phyloP scores from a whole-genome alignment of 2,113 vertebrate genomes.

The Laticauda laticaudata region DNA sequence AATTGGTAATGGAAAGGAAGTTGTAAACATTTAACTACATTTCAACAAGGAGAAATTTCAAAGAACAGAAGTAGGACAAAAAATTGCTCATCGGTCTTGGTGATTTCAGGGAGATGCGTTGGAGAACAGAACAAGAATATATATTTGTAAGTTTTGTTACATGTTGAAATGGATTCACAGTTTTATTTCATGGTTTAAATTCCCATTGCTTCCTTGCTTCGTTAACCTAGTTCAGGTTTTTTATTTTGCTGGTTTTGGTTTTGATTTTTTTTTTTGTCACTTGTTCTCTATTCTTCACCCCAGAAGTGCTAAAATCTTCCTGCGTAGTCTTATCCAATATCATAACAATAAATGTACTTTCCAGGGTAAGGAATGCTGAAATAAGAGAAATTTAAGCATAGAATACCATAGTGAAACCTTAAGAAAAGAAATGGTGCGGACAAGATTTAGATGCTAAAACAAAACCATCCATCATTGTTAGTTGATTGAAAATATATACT shows the following conservation, averaged over 20 bases:
- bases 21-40: background rate
- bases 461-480: background rate
- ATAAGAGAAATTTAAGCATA: background rate
- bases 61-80: background rate
- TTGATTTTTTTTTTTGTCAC: background rate
- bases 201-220: background rate
- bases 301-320: background rate
- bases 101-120: background rate
- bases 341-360: background rate
- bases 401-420: background rate
- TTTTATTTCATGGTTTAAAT: conserved; percentile 1
- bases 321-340: background rate
- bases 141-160: background rate
- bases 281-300: background rate
- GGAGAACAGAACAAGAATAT: background rate
- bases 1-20: background rate
- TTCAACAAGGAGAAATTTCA: conserved; percentile 6
- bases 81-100: background rate
- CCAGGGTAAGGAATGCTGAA: background rate
- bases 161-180: conserved; percentile 6
- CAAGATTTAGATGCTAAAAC: background rate
- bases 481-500: background rate
- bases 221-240: background rate
- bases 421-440: background rate
- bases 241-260: background rate